These are phyloP conservation scores for Drosophila paulistorum DNA, from an alignment of 1,140 invertebrate genomes.

Conservation along the genomic window DNA sequence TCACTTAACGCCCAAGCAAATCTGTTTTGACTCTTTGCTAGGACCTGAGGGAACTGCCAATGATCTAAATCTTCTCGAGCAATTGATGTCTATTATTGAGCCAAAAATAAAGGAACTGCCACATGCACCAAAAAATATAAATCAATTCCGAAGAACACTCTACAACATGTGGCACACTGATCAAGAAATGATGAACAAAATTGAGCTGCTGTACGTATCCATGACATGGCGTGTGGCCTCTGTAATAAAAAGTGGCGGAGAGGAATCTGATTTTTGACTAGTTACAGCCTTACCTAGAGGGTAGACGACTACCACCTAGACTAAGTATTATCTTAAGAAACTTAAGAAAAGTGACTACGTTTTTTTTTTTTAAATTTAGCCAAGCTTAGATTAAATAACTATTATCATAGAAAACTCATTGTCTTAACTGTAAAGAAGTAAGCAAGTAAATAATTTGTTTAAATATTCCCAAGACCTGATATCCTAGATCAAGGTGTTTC, in stretches of 20 bases:
- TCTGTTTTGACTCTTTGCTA: constrained; percentile 53
- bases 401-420: too few species aligned
- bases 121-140: constrained; percentile 50
- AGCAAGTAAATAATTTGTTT: too few species aligned
- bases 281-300: background rate
- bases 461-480: too few species aligned
- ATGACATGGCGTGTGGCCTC: constrained; percentile 58
- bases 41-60: constrained; percentile 47
- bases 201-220: constrained; percentile 56
- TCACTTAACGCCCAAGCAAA: constrained; percentile 36
- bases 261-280: constrained; percentile 33
- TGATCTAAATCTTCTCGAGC: constrained; percentile 63
- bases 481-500: too few species aligned
- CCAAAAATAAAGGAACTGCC: constrained; percentile 38
- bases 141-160: constrained; percentile 49
- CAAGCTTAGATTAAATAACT: too few species aligned
- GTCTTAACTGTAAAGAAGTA: too few species aligned
- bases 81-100: constrained; percentile 60
- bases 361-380: background rate
- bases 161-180: constrained; percentile 68
- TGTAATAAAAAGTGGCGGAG: constrained; percentile 50
- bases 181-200: constrained; percentile 55
- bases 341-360: too few species aligned
- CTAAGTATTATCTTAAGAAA: too few species aligned
- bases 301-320: background rate